Evolutionary conservation across 2,888 invertebrate species (phyloP), one percentile per base, ranked within the genome.

Genomic region (Aleiodes testaceus): DNA sequence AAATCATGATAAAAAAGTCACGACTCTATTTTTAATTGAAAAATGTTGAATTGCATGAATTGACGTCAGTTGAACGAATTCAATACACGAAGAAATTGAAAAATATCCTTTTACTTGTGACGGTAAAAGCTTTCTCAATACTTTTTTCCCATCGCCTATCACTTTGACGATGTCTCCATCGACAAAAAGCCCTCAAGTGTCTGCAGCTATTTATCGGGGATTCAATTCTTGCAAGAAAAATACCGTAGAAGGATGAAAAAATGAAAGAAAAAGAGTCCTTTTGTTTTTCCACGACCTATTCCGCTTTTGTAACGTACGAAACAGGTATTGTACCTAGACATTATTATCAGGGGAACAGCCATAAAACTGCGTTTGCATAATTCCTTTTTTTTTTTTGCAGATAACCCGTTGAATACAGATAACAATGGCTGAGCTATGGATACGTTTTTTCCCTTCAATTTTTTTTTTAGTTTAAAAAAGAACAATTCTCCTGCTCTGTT

Each of bases 361-460:
- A 55, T 55, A 55, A 55, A 55, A 36, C 53, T 22, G 18, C 55
- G 55, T 55, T 36, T 55, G 55, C 55, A 22, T 55, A 55, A 22
- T 12, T 55, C 22, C 6, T 55, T 26, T 22, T n/a, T 45, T 45
- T 53, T 53, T 53, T 20, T 2, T 7, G 14, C 30, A 55, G 55
- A 55, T 55, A 55, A 55, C 14, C 36, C 14, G 55, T 11, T 55
- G 36, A 30, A 30, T 12, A 16, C 14, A 30, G 22, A 26, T 30
- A 55, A 30, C 55, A 36, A 36, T 36, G 30, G 30, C 30, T 55
- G 9, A 12, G 1, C 55, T 55, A 7, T 7, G 1, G 30, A 55
- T 55, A 30, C 11, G 30, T 14, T 36, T 55, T 55, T 7, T 36
- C 36, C 30, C 36, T 14, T 36, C 3, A 55, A 55, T 14, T 36